These are phyloP conservation scores for Argyra leucocephala DNA, from an alignment of 2,888 invertebrate species.

Conservation along the genomic window DNA sequence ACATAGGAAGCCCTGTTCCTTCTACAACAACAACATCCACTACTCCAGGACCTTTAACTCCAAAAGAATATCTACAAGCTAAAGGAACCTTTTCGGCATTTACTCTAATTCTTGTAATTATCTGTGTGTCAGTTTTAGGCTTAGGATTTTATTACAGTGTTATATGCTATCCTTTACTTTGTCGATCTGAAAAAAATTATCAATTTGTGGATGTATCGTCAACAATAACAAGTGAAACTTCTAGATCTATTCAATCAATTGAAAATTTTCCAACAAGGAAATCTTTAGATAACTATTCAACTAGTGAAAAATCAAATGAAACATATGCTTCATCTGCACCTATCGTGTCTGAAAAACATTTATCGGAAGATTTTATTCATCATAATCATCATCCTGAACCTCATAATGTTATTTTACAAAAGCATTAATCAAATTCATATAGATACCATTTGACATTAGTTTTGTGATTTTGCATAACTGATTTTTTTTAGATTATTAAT, in stretches of 20 bases:
- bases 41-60: slow-evolving; percentile 26
- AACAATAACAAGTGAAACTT: slow-evolving; percentile 41
- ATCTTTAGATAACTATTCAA: neutral
- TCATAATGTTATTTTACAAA: too few relatives aligned
- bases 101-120: slow-evolving; percentile 49
- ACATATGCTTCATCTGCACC: neutral
- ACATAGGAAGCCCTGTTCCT: slow-evolving; percentile 17
- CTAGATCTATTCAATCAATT: slow-evolving; percentile 41
- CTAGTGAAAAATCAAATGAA: neutral
- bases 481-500: too few relatives aligned
- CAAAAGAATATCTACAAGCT: slow-evolving; percentile 37
- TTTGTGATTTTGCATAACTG: too few relatives aligned
- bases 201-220: slow-evolving; percentile 42
- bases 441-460: too few relatives aligned
- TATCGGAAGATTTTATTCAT: neutral
- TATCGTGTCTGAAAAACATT: neutral
- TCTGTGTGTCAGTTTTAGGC: slow-evolving; percentile 34
- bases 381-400: too few relatives aligned
- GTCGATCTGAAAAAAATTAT: slow-evolving; percentile 42
- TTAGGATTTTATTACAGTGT: slow-evolving; percentile 53
- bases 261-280: slow-evolving; percentile 34
- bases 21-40: neutral
- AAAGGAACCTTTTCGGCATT: slow-evolving; percentile 50
- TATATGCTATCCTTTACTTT: slow-evolving; percentile 57
- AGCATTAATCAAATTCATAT: too few relatives aligned